Evolutionary conservation across 2,797 vertebrate species (phyloP).

Genomic region (Pangasius sanitwongsei): DNA sequence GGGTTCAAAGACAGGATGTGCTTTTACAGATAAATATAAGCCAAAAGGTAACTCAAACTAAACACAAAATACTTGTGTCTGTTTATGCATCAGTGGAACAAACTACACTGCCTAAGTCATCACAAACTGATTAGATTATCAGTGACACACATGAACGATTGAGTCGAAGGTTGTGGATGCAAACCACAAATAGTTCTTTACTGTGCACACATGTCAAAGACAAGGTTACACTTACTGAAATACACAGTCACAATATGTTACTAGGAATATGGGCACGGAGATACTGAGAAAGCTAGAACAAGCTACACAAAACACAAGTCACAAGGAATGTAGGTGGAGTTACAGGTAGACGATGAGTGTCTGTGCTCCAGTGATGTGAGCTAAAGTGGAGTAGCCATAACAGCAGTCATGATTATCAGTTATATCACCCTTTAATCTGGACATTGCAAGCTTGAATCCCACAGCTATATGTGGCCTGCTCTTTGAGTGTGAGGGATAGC

Average conservation of each 20-base stretch:
- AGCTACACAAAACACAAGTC: background rate
- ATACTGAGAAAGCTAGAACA: background rate
- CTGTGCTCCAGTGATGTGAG: background rate
- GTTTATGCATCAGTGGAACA: background rate
- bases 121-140: constrained; percentile 1
- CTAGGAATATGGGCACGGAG: too few species aligned
- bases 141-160: background rate
- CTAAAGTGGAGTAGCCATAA: background rate
- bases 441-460: background rate
- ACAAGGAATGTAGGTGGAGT: background rate
- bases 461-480: background rate
- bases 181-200: background rate
- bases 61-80: background rate
- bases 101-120: background rate
- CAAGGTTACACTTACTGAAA: background rate
- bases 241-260: background rate
- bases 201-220: background rate
- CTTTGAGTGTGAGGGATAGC: background rate
- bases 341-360: background rate
- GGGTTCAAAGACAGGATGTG: background rate
- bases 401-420: background rate
- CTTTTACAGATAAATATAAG: background rate
- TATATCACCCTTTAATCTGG: background rate
- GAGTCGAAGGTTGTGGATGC: background rate
- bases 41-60: background rate